phyloP scores from a whole-genome alignment of 2,113 vertebrate species.

The Nasalis larvatus region DNA sequence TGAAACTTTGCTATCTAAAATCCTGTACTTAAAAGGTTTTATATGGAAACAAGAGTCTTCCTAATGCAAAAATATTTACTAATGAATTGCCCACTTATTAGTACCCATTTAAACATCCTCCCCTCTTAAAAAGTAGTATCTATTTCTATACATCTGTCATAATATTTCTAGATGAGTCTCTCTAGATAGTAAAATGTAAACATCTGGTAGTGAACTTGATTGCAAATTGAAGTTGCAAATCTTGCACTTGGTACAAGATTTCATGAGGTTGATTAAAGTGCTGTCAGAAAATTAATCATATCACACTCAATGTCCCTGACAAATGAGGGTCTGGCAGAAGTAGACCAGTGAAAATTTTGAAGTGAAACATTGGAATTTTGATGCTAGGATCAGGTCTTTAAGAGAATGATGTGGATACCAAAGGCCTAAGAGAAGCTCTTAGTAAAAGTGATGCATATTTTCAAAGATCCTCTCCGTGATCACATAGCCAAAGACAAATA shows the following conservation, averaged over 20 bases:
- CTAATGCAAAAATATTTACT: constrained; percentile 18
- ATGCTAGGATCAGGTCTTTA: background rate
- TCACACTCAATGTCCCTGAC: background rate
- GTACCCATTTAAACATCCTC: background rate
- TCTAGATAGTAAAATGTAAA: background rate
- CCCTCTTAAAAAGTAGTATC: background rate
- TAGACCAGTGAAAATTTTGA: background rate
- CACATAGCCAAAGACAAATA: background rate
- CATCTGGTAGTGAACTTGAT: background rate
- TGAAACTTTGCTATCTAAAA: constrained; percentile 30
- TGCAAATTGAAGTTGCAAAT: constrained; percentile 25
- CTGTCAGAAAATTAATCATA: background rate
- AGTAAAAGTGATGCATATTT: background rate
- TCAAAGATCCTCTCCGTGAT: background rate
- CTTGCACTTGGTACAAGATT: background rate
- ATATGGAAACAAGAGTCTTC: constrained; percentile 2
- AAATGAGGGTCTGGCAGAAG: background rate
- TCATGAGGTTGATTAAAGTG: background rate
- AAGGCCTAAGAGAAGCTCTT: background rate
- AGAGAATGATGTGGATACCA: constrained; percentile 22
- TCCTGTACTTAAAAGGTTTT: background rate
- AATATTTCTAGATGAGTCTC: background rate
- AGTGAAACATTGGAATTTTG: constrained; percentile 33
- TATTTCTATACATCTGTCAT: background rate
- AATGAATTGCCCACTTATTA: background rate